phyloP scores from a whole-genome alignment of 2,888 invertebrate species.

The Acanthococcus lagerstroemiae region DNA sequence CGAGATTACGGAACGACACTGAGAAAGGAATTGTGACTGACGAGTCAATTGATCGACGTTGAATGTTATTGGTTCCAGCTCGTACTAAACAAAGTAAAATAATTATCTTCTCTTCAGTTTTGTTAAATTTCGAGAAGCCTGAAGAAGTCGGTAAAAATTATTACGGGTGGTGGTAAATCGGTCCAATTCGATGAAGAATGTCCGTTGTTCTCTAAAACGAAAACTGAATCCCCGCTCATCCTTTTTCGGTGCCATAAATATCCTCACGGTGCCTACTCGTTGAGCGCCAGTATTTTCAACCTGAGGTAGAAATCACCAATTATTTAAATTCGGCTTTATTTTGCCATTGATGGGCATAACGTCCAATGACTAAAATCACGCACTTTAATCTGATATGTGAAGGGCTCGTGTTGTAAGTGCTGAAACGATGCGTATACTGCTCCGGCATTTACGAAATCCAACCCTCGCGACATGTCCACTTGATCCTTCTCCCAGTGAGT shows the following conservation, averaged over 20 bases:
- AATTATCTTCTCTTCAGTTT: too few species aligned
- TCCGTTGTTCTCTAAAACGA: constrained; percentile 51
- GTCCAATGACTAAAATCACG: constrained; percentile 39
- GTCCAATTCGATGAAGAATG: constrained; percentile 60
- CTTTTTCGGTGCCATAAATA: constrained; percentile 56
- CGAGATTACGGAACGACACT: constrained; percentile 63
- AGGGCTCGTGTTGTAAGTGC: constrained; percentile 66
- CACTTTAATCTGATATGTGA: constrained; percentile 50
- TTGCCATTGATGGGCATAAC: not conserved
- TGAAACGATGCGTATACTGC: constrained; percentile 61
- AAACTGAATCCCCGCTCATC: constrained; percentile 56
- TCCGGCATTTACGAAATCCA: constrained; percentile 72
- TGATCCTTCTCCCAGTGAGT: constrained; percentile 74
- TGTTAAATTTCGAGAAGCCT: too few species aligned
- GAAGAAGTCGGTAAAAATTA: too few species aligned
- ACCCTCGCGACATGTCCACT: constrained; percentile 64
- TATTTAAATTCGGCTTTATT: too few species aligned
- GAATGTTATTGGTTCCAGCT: constrained; percentile 56
- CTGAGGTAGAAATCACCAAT: constrained; percentile 8
- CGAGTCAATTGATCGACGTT: constrained; percentile 57
- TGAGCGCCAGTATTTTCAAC: constrained; percentile 41
- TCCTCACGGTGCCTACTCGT: constrained; percentile 54
- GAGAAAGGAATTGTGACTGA: constrained; percentile 78
- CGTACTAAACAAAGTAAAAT: too few species aligned
- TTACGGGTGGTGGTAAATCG: constrained; percentile 55